phyloP scores from a whole-genome alignment of 2,888 invertebrate species.

The Rotaria socialis region DNA sequence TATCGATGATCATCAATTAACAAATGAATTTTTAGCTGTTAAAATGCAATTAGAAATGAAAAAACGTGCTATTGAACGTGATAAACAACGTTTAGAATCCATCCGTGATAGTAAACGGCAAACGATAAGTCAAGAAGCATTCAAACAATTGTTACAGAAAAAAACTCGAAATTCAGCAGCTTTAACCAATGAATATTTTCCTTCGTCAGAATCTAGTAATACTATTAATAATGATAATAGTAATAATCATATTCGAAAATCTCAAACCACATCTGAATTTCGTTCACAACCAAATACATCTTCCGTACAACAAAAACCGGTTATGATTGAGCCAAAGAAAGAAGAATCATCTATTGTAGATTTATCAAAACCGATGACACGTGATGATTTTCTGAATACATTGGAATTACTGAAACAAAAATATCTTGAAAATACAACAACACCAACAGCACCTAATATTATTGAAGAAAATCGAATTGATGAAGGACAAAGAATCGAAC shows the following conservation, averaged over 20 bases:
- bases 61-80: constrained; percentile 45
- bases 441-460: not conserved
- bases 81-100: constrained; percentile 43
- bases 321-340: not conserved
- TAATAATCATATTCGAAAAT: not conserved
- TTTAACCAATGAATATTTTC: not conserved
- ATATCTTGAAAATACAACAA: not conserved
- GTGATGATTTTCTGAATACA: constrained; percentile 4
- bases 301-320: not conserved
- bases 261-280: constrained; percentile 12
- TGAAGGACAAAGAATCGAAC: not conserved
- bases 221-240: not conserved
- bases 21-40: constrained; percentile 14
- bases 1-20: constrained; percentile 1
- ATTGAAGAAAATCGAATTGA: not conserved
- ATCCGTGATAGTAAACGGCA: constrained; percentile 43
- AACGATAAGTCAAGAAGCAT: constrained; percentile 45
- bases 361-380: constrained; percentile 18
- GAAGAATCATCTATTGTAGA: not conserved
- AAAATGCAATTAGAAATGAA: constrained; percentile 46
- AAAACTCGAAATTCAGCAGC: constrained; percentile 32
- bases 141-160: constrained; percentile 42
- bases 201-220: not conserved
- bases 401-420: not conserved
- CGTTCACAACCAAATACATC: not conserved